Base-by-base conservation (phyloP, 2,113 vertebrate genomes). In the Menidia beryllina region DNA sequence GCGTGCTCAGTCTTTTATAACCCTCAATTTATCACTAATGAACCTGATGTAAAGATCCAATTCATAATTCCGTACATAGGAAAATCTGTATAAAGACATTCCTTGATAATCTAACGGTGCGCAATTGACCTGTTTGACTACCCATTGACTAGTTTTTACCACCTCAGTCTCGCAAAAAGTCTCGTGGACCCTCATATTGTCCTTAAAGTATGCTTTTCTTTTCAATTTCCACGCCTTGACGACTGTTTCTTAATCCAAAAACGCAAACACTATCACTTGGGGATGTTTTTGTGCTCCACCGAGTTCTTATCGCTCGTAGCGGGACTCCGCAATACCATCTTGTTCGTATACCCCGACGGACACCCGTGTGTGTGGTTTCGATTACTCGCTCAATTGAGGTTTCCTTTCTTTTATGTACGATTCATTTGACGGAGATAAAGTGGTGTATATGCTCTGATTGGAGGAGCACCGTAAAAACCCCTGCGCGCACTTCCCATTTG, bases 371-470 rank as follows among this genome's bases (percentile, higher is more conserved):
- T 75, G 65, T 79, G 77, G 47, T 50, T 73, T 69, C 74, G 64
- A 85, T 70, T 49, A 49, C 5, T 1, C 30, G 5, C 69, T 63
- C 73, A 60, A 85, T 79, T 79, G 65, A 51, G 11, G 2, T 53
- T 64, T 38, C 26, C 15, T 72, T 72, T 75, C 72, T 69, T 70
- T 77, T n/a, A n/a, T n/a, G 47, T 50, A 73, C 21, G 26, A 7
- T 70, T 81, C 60, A 73, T 80, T 68, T 54, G 54, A 72, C 77
- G 36, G 49, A 69, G 59, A 50, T 21, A 69, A 68, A 24, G 21
- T 39, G 13, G 20, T 20, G 73, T 77, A 64, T 51, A 65, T 80
- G 48, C 77, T 76, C 30, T 57, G 53, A 82, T 81, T 72, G 75
- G 51, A 55, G 63, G 23, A 20, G 19, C 60, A 49, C 27, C 59